Evolutionary conservation across 2,113 vertebrate genomes (phyloP).

Genomic region (Nesoenas mayeri): DNA sequence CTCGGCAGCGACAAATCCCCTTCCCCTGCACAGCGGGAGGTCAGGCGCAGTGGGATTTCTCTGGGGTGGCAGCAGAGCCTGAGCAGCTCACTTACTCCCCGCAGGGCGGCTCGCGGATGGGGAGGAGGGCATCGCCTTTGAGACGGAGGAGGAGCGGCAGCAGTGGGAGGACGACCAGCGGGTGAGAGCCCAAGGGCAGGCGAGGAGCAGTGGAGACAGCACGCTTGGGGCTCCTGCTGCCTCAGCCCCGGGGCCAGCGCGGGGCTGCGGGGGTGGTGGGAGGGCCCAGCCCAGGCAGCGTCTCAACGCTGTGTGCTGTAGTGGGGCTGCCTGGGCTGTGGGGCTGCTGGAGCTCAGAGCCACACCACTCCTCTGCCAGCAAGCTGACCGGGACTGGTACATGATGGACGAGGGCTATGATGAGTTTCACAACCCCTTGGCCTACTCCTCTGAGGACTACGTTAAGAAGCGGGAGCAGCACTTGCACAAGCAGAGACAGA

Average conservation of each 20-base stretch:
- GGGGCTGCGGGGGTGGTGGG: too few relatives aligned
- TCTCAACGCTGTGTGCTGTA: fast-evolving
- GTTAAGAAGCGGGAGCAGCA: conserved; percentile 95
- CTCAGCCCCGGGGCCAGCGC: too few relatives aligned
- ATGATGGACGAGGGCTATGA: conserved; percentile 99
- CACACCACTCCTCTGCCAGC: conserved; percentile 69
- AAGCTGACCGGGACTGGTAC: conserved; percentile 99
- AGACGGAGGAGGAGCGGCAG: conserved; percentile 88
- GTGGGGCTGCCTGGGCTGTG: not conserved
- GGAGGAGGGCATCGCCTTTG: conserved; percentile 88
- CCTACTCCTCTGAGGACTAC: conserved; percentile 92
- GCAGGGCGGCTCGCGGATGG: conserved; percentile 83
- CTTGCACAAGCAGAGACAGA: conserved; percentile 94
- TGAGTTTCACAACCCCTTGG: conserved; percentile 95
- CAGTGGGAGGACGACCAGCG: conserved; percentile 97
- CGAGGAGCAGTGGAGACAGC: fast-evolving
- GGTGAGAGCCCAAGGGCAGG: conserved; percentile 64
- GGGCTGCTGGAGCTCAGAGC: not conserved
- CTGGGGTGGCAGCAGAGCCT: fast-evolving
- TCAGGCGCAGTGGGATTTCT: too few relatives aligned
- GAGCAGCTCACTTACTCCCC: not conserved
- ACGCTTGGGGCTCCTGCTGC: not conserved
- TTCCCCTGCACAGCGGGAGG: not conserved
- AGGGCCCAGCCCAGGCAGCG: fast-evolving
- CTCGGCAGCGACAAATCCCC: not conserved